A percentile compares a stretch with the other conserved stretches of the same genome.
These are phyloP conservation scores for Actinemys pallida DNA, from an alignment of 2,113 vertebrate genomes.

Conservation along the genomic window DNA sequence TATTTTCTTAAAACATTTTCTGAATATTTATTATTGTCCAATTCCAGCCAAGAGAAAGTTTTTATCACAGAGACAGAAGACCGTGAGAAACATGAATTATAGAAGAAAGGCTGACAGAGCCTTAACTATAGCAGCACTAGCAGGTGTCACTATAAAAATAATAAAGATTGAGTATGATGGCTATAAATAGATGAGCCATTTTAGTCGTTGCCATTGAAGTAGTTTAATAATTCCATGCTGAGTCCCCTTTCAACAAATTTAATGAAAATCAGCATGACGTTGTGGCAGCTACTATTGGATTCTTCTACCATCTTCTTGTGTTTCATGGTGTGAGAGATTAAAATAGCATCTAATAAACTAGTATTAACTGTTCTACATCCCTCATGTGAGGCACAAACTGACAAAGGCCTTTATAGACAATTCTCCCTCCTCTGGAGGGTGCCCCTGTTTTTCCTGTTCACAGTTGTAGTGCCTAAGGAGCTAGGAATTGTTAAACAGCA, in stretches of 20 bases:
- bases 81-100: neutral
- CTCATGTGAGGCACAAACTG: conserved; percentile 50
- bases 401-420: conserved; percentile 33
- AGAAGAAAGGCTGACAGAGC: conserved; percentile 47
- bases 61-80: neutral
- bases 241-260: conserved; percentile 81
- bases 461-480: conserved; percentile 19
- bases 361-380: conserved; percentile 63
- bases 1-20: neutral
- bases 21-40: neutral
- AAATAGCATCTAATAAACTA: conserved; percentile 80
- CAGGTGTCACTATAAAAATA: conserved; percentile 54
- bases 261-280: conserved; percentile 84
- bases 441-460: conserved; percentile 57
- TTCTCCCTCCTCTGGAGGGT: conserved; percentile 66
- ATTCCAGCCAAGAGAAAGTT: neutral
- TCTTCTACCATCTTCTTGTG: conserved; percentile 70
- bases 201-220: conserved; percentile 77
- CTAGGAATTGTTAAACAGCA: conserved; percentile 37
- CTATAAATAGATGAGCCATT: conserved; percentile 80
- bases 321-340: conserved; percentile 80
- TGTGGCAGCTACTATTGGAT: conserved; percentile 75
- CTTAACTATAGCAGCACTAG: conserved; percentile 59
- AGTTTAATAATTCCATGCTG: conserved; percentile 83
- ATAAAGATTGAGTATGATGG: conserved; percentile 68